Conservation (phyloP, 2,113 vertebrate genomes). For the Phasianus colchicus region DNA sequence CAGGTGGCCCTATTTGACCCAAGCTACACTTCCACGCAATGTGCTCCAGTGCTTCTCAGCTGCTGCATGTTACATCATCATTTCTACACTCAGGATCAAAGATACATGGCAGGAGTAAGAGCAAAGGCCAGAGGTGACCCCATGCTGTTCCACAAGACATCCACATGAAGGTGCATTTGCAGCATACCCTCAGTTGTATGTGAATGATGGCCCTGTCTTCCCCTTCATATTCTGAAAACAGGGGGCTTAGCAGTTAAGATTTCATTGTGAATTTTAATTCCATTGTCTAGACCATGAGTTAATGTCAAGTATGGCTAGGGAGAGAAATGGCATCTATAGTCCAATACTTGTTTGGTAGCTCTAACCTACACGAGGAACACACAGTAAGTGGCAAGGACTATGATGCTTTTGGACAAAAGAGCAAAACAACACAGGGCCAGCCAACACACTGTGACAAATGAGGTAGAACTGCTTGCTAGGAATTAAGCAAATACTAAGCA, state of each 20-base stretch:
- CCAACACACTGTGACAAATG: neutral
- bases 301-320: neutral
- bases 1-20: neutral
- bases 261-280: neutral
- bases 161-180: neutral
- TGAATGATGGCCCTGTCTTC: neutral
- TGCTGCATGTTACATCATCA: neutral
- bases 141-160: neutral
- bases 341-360: neutral
- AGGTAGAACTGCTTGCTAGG: neutral
- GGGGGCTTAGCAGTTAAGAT: neutral
- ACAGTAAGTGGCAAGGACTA: neutral
- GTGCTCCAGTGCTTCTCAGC: neutral
- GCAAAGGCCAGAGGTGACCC: neutral
- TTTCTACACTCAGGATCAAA: neutral
- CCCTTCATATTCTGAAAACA: neutral
- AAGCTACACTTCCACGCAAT: neutral
- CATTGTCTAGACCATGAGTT: neutral
- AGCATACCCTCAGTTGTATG: neutral
- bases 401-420: neutral
- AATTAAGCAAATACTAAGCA: neutral
- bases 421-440: neutral
- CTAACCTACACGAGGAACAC: neutral
- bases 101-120: neutral
- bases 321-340: neutral